Conservation (phyloP, 2,797 vertebrate species). For the Lophotriccus pileatus region DNA sequence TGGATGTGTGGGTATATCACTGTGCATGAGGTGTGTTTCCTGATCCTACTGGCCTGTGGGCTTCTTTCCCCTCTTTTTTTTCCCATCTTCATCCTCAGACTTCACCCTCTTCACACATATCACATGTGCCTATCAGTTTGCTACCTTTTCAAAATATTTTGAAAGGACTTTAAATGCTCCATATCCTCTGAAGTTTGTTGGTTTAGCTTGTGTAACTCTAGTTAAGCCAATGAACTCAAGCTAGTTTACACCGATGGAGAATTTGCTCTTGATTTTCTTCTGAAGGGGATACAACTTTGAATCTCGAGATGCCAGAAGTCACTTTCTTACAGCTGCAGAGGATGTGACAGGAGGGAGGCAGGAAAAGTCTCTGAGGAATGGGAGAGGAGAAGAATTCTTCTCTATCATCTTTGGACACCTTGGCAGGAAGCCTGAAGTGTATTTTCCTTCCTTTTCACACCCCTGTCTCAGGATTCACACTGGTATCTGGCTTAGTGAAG, state of each 20-base stretch:
- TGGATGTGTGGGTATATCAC: background rate
- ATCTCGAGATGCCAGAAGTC: background rate
- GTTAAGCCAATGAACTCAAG: background rate
- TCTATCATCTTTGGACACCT: accelerated
- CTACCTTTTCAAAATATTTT: background rate
- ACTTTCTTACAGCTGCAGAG: background rate
- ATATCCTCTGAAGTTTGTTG: background rate
- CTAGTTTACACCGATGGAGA: background rate
- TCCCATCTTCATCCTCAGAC: background rate
- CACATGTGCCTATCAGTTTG: background rate
- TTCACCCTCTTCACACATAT: background rate
- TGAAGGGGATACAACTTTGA: background rate
- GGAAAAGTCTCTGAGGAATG: background rate
- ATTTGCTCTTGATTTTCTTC: background rate
- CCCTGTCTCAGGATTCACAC: background rate
- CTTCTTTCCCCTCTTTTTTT: background rate
- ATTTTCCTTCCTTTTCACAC: background rate
- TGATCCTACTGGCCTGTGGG: background rate
- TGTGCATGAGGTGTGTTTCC: background rate
- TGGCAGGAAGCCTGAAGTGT: background rate
- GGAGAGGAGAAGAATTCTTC: background rate
- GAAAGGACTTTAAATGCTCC: background rate
- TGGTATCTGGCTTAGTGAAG: background rate
- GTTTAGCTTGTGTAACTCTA: background rate
- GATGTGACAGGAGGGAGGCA: background rate